Percentiles rank a stretch among this genome's conserved stretches.
Evolutionary conservation across 2,797 vertebrate genomes (phyloP).

Genomic region (Parotocinclus haroldoi): DNA sequence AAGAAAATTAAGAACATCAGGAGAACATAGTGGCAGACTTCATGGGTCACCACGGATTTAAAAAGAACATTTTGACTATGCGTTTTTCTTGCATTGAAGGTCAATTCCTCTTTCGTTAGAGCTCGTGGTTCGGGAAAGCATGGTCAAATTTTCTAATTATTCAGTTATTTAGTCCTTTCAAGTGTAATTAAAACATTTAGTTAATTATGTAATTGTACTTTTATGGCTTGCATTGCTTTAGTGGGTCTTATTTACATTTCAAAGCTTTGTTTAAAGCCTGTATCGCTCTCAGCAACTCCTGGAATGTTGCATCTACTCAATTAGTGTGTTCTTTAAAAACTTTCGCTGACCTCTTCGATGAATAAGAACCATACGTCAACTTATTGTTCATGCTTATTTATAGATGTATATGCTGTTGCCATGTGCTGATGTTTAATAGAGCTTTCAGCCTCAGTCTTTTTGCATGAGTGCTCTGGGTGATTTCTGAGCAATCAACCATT

Average conservation of each 20-base stretch:
- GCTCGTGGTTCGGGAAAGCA: neutral
- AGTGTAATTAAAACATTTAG: slow-evolving; percentile 11
- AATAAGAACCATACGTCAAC: too few relatives aligned
- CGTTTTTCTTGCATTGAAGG: slow-evolving; percentile 14
- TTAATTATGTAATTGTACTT: too few relatives aligned
- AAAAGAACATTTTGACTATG: slow-evolving; percentile 10
- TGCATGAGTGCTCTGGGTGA: slow-evolving; percentile 10
- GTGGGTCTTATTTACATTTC: neutral
- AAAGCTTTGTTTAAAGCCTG: slow-evolving; percentile 13
- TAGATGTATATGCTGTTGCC: too few relatives aligned
- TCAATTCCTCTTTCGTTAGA: slow-evolving; percentile 12
- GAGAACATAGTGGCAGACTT: neutral
- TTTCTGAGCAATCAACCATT: slow-evolving; percentile 5
- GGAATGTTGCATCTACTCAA: too few relatives aligned
- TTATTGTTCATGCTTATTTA: too few relatives aligned
- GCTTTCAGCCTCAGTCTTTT: too few relatives aligned
- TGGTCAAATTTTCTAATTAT: slow-evolving; percentile 1
- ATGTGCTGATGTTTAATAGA: too few relatives aligned
- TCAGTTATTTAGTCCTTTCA: slow-evolving; percentile 22
- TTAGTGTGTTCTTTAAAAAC: too few relatives aligned
- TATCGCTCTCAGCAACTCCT: slow-evolving; percentile 17
- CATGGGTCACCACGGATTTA: slow-evolving; percentile 8
- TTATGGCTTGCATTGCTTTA: slow-evolving; percentile 7
- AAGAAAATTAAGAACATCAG: slow-evolving; percentile 26
- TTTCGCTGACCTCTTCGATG: too few relatives aligned